Conservation (phyloP, 2,797 vertebrate genomes). For the Pteronotus mesoamericanus region DNA sequence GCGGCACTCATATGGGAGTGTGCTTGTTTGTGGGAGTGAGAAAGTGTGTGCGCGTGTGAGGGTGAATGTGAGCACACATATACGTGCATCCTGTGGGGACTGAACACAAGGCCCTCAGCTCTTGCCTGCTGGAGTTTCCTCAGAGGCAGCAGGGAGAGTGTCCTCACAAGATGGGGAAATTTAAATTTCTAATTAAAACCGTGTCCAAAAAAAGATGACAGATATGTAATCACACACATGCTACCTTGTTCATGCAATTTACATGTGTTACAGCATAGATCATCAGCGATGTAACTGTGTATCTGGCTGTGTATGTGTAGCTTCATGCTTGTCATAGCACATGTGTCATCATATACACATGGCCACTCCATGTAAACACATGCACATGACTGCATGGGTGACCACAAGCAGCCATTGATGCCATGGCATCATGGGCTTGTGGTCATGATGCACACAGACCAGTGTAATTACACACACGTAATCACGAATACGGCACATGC, state of each 20-base stretch:
- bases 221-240: background rate
- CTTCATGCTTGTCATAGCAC: fast-evolving
- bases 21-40: background rate
- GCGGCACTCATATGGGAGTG: background rate
- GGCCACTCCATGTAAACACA: background rate
- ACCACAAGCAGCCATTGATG: background rate
- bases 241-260: background rate
- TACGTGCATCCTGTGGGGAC: fast-evolving
- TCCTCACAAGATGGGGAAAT: background rate
- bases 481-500: fast-evolving
- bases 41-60: too few species aligned
- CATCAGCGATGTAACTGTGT: background rate
- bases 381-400: background rate
- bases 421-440: background rate
- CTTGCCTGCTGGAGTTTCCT: background rate
- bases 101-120: background rate
- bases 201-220: too few species aligned
- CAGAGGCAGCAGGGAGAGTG: background rate
- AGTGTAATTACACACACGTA: background rate
- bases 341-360: too few species aligned
- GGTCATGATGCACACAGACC: too few species aligned
- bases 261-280: background rate
- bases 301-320: background rate
- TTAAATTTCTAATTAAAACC: too few species aligned
- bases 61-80: background rate